A percentile compares a stretch with the other conserved stretches of the same genome.
These are phyloP conservation scores for Dendrophyllia cribrosa DNA, from an alignment of 64 coral and sea anemone species.

Conservation along the genomic window DNA sequence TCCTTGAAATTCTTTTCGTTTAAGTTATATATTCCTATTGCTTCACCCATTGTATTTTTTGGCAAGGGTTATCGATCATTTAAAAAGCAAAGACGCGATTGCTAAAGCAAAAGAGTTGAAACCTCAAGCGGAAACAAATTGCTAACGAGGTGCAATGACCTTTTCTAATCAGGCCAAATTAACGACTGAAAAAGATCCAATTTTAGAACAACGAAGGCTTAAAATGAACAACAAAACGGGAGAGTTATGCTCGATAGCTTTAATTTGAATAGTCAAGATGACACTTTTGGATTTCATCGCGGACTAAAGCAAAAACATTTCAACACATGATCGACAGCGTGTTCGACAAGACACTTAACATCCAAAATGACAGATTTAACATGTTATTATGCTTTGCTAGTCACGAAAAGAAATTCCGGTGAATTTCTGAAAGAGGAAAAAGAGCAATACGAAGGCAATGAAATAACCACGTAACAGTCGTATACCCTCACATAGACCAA, in stretches of 20 bases:
- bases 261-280: too few relatives aligned
- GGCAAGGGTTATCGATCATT: constrained; percentile 12
- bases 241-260: background rate
- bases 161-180: background rate
- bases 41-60: background rate
- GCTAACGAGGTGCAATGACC: constrained; percentile 5
- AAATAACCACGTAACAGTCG: background rate
- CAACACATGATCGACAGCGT: background rate
- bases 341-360: background rate
- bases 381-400: background rate
- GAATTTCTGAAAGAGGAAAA: background rate
- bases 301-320: background rate
- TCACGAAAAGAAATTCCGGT: constrained; percentile 5
- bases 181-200: too few relatives aligned
- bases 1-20: background rate
- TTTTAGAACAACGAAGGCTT: background rate
- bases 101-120: background rate
- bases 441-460: background rate
- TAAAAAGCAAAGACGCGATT: background rate
- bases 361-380: background rate
- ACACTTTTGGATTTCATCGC: too few relatives aligned
- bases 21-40: background rate
- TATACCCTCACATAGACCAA: too few relatives aligned
- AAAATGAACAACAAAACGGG: background rate
- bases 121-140: background rate